Evolutionary conservation across 1,140 invertebrate genomes (phyloP).

Genomic region (Lordiphosa mommai): DNA sequence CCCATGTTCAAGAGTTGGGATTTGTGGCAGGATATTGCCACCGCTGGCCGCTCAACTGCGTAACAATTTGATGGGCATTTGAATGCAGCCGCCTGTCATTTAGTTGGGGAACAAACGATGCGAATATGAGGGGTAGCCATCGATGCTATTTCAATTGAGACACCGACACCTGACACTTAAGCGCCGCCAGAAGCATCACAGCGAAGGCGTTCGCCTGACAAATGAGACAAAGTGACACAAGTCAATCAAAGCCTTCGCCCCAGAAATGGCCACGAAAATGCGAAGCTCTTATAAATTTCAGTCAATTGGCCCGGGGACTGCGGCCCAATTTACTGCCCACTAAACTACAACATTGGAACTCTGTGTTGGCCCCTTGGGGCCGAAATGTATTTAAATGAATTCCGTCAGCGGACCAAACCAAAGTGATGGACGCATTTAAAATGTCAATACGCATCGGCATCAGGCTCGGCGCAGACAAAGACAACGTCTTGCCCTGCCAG

Average conservation of each 20-base stretch:
- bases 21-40: conserved; percentile 70
- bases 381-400: conserved; percentile 79
- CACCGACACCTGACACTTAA: conserved; percentile 73
- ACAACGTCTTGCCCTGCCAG: not conserved
- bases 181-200: conserved; percentile 27
- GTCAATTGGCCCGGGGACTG: conserved; percentile 24
- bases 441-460: conserved; percentile 75
- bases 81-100: conserved; percentile 65
- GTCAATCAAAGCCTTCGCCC: conserved; percentile 65
- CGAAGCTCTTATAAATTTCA: conserved; percentile 66
- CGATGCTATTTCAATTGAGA: conserved; percentile 54
- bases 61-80: conserved; percentile 72
- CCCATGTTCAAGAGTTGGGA: conserved; percentile 46
- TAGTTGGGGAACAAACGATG: conserved; percentile 20
- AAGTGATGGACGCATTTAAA: conserved; percentile 79
- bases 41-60: conserved; percentile 44
- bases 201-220: conserved; percentile 68
- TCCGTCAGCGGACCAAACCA: conserved; percentile 48
- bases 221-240: conserved; percentile 79
- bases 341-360: conserved; percentile 6
- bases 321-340: conserved; percentile 55
- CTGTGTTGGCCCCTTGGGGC: conserved; percentile 46
- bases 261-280: conserved; percentile 37
- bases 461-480: conserved; percentile 15
- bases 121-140: not conserved